Percentiles rank a stretch among this genome's conserved stretches.
phyloP scores from a whole-genome alignment of 2,113 vertebrate species.

The Machaerirhynchus nigripectus region DNA sequence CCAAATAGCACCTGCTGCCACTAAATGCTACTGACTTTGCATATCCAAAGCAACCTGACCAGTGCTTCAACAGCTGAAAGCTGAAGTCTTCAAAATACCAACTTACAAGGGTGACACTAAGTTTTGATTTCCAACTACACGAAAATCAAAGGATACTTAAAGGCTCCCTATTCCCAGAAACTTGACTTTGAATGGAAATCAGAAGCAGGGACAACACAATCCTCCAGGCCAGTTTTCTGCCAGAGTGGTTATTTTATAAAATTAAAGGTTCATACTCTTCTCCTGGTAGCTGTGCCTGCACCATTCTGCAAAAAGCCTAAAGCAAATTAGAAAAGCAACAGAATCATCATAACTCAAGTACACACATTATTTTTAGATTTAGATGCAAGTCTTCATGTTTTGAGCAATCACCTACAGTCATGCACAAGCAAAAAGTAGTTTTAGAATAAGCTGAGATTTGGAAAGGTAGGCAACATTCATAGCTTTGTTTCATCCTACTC shows the following conservation, averaged over 20 bases:
- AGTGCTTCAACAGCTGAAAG: neutral
- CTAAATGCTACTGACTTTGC: neutral
- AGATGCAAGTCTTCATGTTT: neutral
- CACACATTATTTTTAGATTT: neutral
- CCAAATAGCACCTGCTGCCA: neutral
- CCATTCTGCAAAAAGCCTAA: neutral
- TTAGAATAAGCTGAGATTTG: neutral
- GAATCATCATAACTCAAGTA: neutral
- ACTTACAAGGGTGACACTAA: accelerated
- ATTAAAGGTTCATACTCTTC: neutral
- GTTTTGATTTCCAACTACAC: neutral
- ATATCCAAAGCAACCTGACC: neutral
- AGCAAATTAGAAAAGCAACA: neutral
- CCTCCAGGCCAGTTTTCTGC: neutral
- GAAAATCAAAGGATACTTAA: neutral
- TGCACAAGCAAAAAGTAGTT: neutral
- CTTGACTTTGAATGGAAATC: neutral
- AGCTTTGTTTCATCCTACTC: neutral
- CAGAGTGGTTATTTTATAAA: neutral
- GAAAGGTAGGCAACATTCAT: neutral
- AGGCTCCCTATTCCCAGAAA: neutral
- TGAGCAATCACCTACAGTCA: neutral
- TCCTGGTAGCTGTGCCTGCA: neutral
- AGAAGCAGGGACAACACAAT: neutral
- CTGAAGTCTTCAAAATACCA: neutral